Conservation (phyloP, 2,888 invertebrate species). For the Perizoma affinitatum region DNA sequence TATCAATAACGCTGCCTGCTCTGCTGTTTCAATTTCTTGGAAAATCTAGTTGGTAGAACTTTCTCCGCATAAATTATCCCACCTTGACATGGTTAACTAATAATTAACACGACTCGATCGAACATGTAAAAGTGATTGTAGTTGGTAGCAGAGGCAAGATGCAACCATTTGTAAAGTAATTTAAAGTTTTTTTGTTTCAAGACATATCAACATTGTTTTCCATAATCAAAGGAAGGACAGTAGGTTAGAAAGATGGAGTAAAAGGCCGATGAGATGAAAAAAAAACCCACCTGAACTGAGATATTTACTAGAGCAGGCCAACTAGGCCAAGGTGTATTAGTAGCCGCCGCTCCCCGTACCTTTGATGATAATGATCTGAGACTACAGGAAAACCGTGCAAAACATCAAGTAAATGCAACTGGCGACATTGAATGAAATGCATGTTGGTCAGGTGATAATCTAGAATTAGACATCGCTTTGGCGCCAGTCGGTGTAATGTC, state of each 20-base stretch:
- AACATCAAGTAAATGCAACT: conserved; percentile 23
- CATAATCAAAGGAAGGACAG: too few species aligned
- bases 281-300: not conserved
- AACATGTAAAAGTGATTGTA: too few species aligned
- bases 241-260: too few species aligned
- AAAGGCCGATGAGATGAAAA: too few species aligned
- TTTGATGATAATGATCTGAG: conserved; percentile 5
- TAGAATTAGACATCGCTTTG: conserved; percentile 52
- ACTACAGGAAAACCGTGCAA: conserved; percentile 3
- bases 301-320: too few species aligned
- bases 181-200: too few species aligned
- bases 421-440: conserved; percentile 43
- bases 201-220: too few species aligned
- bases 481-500: conserved; percentile 47
- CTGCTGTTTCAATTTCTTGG: conserved; percentile 10
- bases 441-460: conserved; percentile 52
- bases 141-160: too few species aligned
- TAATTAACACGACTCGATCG: too few species aligned
- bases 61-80: too few species aligned
- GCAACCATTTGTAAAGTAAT: too few species aligned
- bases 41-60: not conserved
- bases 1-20: conserved; percentile 5
- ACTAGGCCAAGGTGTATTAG: conserved; percentile 13
- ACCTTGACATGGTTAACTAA: too few species aligned
- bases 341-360: not conserved